phyloP scores from a whole-genome alignment of 2,797 vertebrate genomes.

The Carcharodon carcharias region DNA sequence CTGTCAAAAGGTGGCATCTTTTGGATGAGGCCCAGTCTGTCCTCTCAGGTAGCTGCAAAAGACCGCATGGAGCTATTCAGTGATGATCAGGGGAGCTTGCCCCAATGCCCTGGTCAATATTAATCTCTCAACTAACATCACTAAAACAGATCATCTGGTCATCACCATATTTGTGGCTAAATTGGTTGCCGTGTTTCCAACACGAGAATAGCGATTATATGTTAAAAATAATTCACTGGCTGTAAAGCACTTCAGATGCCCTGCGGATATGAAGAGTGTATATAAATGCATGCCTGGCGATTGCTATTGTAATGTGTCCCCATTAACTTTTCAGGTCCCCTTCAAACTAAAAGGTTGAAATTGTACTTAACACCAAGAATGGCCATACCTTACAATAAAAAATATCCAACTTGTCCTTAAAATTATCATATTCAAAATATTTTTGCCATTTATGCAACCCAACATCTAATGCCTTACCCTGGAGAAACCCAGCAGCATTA shows the following conservation, averaged over 20 bases:
- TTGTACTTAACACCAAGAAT: background rate
- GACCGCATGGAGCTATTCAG: background rate
- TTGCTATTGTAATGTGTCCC: background rate
- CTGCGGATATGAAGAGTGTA: no score
- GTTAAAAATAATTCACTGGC: background rate
- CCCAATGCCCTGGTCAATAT: background rate
- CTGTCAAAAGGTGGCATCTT: no score
- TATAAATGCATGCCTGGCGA: background rate
- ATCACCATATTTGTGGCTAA: background rate
- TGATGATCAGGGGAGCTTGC: no score
- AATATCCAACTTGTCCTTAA: background rate
- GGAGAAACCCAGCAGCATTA: background rate
- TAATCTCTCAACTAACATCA: background rate
- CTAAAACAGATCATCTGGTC: background rate
- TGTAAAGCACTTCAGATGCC: background rate
- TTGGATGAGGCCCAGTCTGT: background rate
- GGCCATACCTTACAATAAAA: background rate
- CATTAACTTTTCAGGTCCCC: background rate
- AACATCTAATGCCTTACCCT: background rate
- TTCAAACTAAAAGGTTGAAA: background rate
- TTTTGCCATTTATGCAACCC: background rate
- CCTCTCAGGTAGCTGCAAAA: background rate
- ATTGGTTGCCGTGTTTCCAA: background rate
- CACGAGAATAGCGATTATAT: background rate
- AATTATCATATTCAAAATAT: background rate